Conservation (phyloP, 2,888 invertebrate species). For the Melanchra persicariae region DNA sequence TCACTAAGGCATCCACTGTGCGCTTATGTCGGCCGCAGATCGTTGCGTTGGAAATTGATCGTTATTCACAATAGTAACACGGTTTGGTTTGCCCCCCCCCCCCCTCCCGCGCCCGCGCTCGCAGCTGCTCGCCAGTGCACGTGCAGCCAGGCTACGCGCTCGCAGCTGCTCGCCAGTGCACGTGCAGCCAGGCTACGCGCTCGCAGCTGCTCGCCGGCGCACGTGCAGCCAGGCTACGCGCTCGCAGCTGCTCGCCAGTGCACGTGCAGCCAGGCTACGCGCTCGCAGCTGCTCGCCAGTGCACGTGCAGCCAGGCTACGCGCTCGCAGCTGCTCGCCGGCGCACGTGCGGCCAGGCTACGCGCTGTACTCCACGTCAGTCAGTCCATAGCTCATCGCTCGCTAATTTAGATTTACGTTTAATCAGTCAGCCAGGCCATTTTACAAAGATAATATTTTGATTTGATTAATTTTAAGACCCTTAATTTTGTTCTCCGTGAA, state of each 20-base stretch:
- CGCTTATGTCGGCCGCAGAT: constrained; percentile 59
- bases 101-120: not conserved
- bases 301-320: no score
- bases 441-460: constrained; percentile 13
- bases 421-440: constrained; percentile 46
- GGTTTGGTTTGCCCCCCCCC: constrained; percentile 32
- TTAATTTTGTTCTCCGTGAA: not conserved
- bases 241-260: no score
- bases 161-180: no score
- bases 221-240: no score
- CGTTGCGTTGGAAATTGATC: constrained; percentile 60
- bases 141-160: no score
- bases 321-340: no score
- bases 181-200: no score
- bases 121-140: not conserved
- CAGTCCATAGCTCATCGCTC: constrained; percentile 45
- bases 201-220: no score
- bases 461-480: constrained; percentile 12
- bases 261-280: no score
- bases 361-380: no score
- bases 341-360: no score
- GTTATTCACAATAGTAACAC: constrained; percentile 56
- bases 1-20: constrained; percentile 72
- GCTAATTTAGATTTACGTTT: constrained; percentile 41
- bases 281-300: no score